Base-by-base conservation (phyloP, 2,888 invertebrate genomes). In the Piscicola geometra region DNA sequence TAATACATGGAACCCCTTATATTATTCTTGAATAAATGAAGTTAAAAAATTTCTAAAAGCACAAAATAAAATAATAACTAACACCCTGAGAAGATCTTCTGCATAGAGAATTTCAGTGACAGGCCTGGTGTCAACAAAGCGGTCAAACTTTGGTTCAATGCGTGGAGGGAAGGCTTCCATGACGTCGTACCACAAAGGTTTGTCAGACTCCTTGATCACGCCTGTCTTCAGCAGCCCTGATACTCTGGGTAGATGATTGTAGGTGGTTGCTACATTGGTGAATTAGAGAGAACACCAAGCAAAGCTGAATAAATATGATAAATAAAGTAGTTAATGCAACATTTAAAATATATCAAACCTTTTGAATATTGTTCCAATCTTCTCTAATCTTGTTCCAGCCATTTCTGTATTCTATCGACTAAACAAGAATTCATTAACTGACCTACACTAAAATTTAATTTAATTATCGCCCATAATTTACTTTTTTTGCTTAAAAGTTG, bases 141-240 rank as follows among this genome's bases (percentile, higher is more conserved):
- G 79, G 80, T 91, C 90, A 86, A 88, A 92, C 78, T 88, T 87
- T 5, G 97, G 97, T 82, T 93, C 92, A 67, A 89, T 86, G 79
- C 90, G 89, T 0, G 98, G 97, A 9, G 97, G 97, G 87, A 94
- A 94, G 0, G 91, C 90, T 85, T 90, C 90, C 84, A 95, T 97
- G 32, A 98, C 87, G 83, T 93, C 92, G 83, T 91, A 94, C 98
- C 98, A 98, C 15, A 97, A 77, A 0, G 98, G 98, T 79, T 91
- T 89, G 81, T 96, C 93, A 80, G 91, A 90, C 76, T 89, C 87
- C 83, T 89, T 90, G 85, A 95, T 87, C 1, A 92, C 94, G 70
- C 92, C 92, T 32, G 91, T 89, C 77, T 90, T 89, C 21, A 97
- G 84, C 50, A 98, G 87, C 3, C 94, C 93, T 80, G 89, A 89